Base-by-base conservation (phyloP, 1,140 invertebrate genomes). In the Helicoverpa zea region DNA sequence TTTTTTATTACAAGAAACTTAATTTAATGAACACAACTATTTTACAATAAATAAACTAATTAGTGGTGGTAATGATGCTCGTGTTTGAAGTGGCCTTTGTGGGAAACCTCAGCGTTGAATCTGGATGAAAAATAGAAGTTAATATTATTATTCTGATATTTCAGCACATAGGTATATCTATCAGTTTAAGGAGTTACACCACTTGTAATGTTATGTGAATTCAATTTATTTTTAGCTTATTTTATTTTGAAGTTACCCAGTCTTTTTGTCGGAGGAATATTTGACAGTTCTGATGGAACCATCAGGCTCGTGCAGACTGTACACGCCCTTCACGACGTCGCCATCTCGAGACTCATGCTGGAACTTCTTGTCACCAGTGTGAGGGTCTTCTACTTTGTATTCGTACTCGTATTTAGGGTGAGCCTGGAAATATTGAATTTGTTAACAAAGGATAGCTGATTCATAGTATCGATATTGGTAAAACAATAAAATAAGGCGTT, bases 281-380 rank as follows among this genome's bases (percentile, higher is more conserved):
- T 95, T 92, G 16, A 96, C 96, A 18, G 91, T 95, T 59, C 96
- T 94, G 47, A 95, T 85, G 3, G 93, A 94, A 10, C 96, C 96
- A 81, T 96, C 96, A n/a, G 96, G 90, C 80, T 96, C 95, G 30
- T 96, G 93, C 43, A 96, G 90, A 10, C 92, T 93, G 86, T 96
- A 96, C 54, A 92, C 92, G n/a, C 96, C 96, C 85, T 95, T 94
- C 68, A 96, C 96, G 4, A 94, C 89, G 85, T 96, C 96, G 13
- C 96, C 96, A 80, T 96, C 95, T 11, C 96, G 94, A 61, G 92
- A 92, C 87, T 96, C 96, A 80, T 95, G 94, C 88, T 96, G 96
- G 76, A 89, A 95, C 92, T 96, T 96, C 88, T 92, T 95, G 85
- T 96, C 96, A 7, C 96, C 87, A 11, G 94, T 95, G 79, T 95